Evolutionary conservation across 1,140 invertebrate species (phyloP).

Genomic region (Tigriopus japonicus): DNA sequence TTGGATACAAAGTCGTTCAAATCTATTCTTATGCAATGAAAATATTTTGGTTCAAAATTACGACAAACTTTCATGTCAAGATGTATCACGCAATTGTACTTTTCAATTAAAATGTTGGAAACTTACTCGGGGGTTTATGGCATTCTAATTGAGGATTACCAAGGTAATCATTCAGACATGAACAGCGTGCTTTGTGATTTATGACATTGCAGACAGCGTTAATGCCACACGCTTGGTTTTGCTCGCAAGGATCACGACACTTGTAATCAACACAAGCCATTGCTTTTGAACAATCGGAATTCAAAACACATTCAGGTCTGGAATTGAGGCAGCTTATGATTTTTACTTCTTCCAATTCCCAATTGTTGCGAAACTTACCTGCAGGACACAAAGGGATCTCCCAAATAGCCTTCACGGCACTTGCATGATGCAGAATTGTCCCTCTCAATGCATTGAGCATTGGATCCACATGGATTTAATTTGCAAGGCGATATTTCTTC

Average conservation of each 20-base stretch:
- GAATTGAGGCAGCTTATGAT: slow-evolving; percentile 68
- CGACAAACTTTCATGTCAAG: too few species aligned
- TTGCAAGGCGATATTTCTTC: too few species aligned
- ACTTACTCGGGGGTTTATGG: slow-evolving; percentile 45
- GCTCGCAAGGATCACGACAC: slow-evolving; percentile 40
- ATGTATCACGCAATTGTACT: too few species aligned
- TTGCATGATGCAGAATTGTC: slow-evolving; percentile 53
- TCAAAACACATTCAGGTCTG: slow-evolving; percentile 45
- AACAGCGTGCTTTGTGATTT: slow-evolving; percentile 19
- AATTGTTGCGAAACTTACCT: slow-evolving; percentile 30
- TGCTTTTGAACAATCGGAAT: slow-evolving; percentile 55
- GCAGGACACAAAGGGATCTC: slow-evolving; percentile 40
- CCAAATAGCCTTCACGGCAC: slow-evolving; percentile 44
- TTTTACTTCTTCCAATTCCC: slow-evolving; percentile 35
- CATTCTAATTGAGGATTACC: slow-evolving; percentile 11
- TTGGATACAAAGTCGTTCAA: too few species aligned
- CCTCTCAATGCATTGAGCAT: slow-evolving; percentile 43
- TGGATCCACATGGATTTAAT: slow-evolving; percentile 36
- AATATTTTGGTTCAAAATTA: too few species aligned
- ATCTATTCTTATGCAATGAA: too few species aligned
- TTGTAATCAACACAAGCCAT: slow-evolving; percentile 44
- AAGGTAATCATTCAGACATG: slow-evolving; percentile 8
- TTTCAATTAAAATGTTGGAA: slow-evolving; percentile 38
- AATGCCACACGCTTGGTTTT: slow-evolving; percentile 28
- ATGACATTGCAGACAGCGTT: slow-evolving; percentile 28